Evolutionary conservation across 2,888 invertebrate genomes (phyloP).

Genomic region (Tineola bisselliella): DNA sequence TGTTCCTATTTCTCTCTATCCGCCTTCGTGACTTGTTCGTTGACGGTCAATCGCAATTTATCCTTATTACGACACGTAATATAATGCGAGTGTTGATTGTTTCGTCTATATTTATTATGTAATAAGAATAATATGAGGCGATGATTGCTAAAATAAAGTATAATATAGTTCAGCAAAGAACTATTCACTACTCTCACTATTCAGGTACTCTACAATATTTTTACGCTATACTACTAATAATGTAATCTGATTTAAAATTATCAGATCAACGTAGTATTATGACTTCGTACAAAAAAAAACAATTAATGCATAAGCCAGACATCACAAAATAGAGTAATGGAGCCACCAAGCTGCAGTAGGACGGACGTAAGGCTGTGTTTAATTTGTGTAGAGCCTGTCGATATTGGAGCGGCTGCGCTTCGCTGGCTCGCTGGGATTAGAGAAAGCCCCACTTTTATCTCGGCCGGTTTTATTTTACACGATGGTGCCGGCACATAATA

Average conservation of each 20-base stretch:
- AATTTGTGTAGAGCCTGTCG: constrained; percentile 8
- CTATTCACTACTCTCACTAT: no score
- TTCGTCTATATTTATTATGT: background rate
- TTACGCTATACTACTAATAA: no score
- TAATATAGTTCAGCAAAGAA: no score
- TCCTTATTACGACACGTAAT: background rate
- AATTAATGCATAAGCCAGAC: background rate
- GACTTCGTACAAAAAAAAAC: background rate
- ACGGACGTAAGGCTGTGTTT: constrained; percentile 5
- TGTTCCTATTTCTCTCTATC: constrained; percentile 27
- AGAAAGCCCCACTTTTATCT: constrained; percentile 14
- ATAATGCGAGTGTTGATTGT: background rate
- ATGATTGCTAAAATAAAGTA: no score
- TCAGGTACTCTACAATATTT: no score
- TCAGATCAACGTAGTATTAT: no score
- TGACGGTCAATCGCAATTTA: background rate
- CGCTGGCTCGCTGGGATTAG: constrained; percentile 10
- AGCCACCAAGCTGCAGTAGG: background rate
- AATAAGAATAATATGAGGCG: background rate
- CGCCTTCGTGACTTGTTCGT: constrained; percentile 3
- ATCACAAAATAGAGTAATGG: background rate
- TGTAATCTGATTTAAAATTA: no score
- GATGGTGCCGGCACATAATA: constrained; percentile 27
- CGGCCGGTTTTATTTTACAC: constrained; percentile 25
- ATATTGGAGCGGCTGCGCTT: constrained; percentile 9